Conservation (phyloP, 2,888 invertebrate species). For the Harpalus rubripes region DNA sequence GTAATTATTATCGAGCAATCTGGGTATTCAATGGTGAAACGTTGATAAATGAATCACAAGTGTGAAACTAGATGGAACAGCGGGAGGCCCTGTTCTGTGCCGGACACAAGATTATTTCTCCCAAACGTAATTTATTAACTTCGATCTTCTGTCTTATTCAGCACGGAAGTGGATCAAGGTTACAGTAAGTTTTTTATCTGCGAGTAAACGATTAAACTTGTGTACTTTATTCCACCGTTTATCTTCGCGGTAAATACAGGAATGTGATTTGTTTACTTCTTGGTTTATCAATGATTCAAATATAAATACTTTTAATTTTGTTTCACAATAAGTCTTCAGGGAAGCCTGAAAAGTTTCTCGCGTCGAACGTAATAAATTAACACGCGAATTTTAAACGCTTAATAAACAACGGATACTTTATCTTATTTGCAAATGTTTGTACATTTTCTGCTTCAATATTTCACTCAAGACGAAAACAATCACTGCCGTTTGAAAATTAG, state of each 20-base stretch:
- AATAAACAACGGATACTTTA: background rate
- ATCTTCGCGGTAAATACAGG: constrained; percentile 33
- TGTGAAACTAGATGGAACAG: background rate
- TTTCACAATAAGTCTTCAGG: constrained; percentile 32
- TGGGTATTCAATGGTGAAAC: background rate
- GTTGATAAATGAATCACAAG: constrained; percentile 3
- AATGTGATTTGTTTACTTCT: constrained; percentile 28
- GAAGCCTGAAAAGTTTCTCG: constrained; percentile 15
- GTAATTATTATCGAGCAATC: background rate
- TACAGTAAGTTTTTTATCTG: constrained; percentile 27
- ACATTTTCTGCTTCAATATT: background rate
- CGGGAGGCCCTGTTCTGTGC: background rate
- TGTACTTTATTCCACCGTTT: constrained; percentile 35
- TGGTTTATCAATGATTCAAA: constrained; percentile 48
- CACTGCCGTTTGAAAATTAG: no score
- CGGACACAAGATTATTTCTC: background rate
- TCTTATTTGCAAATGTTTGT: background rate
- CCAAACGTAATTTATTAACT: constrained; percentile 46
- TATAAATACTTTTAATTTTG: constrained; percentile 45
- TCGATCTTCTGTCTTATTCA: constrained; percentile 53
- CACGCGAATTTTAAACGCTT: constrained; percentile 22
- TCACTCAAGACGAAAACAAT: background rate
- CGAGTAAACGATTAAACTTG: constrained; percentile 32
- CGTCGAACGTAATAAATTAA: constrained; percentile 37
- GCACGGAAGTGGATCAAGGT: constrained; percentile 43